Evolutionary conservation across 2,888 invertebrate genomes (phyloP).

Genomic region (Auanema sp.): DNA sequence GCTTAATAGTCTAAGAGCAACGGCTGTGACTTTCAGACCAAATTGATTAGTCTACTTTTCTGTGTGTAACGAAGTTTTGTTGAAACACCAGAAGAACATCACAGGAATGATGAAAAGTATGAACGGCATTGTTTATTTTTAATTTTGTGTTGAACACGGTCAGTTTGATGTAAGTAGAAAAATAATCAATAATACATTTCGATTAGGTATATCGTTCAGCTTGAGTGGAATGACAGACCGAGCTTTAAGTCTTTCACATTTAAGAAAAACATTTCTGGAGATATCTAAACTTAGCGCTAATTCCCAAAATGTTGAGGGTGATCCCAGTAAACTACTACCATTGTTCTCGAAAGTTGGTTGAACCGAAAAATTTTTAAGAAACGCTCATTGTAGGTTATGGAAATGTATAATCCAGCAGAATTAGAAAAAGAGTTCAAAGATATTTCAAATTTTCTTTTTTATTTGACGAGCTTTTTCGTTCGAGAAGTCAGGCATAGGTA

Average conservation of each 20-base stretch:
- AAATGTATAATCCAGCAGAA: conserved; percentile 69
- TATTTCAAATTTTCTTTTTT: conserved; percentile 73
- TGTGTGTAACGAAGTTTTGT: too few relatives aligned
- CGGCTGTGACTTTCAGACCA: too few relatives aligned
- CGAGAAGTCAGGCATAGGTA: conserved; percentile 42
- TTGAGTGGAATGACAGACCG: conserved; percentile 20
- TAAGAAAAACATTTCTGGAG: conserved; percentile 92
- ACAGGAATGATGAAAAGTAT: too few relatives aligned
- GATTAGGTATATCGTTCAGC: conserved; percentile 1
- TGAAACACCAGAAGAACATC: too few relatives aligned
- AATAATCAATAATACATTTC: neutral
- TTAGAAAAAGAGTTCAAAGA: conserved; percentile 98
- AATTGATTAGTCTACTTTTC: too few relatives aligned
- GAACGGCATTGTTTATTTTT: too few relatives aligned
- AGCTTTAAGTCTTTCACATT: conserved; percentile 89
- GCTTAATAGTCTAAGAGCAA: too few relatives aligned
- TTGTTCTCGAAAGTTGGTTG: conserved; percentile 74
- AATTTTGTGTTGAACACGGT: too few relatives aligned
- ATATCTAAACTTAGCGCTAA: conserved; percentile 78
- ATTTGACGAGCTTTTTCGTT: conserved; percentile 70
- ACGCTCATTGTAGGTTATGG: conserved; percentile 46
- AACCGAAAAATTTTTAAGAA: neutral
- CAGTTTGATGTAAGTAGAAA: too few relatives aligned
- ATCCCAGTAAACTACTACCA: conserved; percentile 94
- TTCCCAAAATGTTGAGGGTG: conserved; percentile 72